Evolutionary conservation across 2,888 invertebrate genomes (phyloP).

Genomic region (Sminthurides aquaticus): DNA sequence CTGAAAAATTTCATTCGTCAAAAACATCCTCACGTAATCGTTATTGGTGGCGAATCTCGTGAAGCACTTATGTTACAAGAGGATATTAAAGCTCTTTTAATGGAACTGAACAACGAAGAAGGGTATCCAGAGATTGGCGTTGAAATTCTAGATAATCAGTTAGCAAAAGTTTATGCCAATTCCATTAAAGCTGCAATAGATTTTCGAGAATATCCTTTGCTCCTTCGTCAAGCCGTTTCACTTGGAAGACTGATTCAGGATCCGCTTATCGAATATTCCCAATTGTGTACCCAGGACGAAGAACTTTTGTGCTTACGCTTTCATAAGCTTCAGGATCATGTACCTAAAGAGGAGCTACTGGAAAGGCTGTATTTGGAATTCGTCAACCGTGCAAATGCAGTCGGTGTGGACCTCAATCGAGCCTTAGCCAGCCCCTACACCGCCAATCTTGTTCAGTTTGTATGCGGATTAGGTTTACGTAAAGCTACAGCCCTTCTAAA

Average conservation of each 20-base stretch:
- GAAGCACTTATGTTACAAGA: slow-evolving; percentile 74
- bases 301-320: slow-evolving; percentile 91
- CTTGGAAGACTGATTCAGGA: slow-evolving; percentile 88
- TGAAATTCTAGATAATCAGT: slow-evolving; percentile 87
- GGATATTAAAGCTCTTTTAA: slow-evolving; percentile 67
- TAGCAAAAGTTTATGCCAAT: slow-evolving; percentile 85
- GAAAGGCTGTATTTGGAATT: slow-evolving; percentile 77
- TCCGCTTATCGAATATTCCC: slow-evolving; percentile 90
- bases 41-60: slow-evolving; percentile 81
- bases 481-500: slow-evolving; percentile 83
- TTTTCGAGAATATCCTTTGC: slow-evolving; percentile 84
- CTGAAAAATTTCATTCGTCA: slow-evolving; percentile 72
- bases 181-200: slow-evolving; percentile 79
- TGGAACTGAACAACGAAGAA: slow-evolving; percentile 69
- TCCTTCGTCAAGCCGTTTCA: slow-evolving; percentile 86
- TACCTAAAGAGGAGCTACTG: slow-evolving; percentile 72
- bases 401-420: slow-evolving; percentile 92
- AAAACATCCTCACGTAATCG: slow-evolving; percentile 90
- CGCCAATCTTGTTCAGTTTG: slow-evolving; percentile 84
- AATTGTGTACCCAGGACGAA: slow-evolving; percentile 90
- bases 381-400: slow-evolving; percentile 93
- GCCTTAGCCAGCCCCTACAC: slow-evolving; percentile 84
- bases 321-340: slow-evolving; percentile 64
- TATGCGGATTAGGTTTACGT: slow-evolving; percentile 91
- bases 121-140: slow-evolving; percentile 80